Evolutionary conservation across 2,888 invertebrate genomes (phyloP).

Genomic region (Sarcophaga carnaria): DNA sequence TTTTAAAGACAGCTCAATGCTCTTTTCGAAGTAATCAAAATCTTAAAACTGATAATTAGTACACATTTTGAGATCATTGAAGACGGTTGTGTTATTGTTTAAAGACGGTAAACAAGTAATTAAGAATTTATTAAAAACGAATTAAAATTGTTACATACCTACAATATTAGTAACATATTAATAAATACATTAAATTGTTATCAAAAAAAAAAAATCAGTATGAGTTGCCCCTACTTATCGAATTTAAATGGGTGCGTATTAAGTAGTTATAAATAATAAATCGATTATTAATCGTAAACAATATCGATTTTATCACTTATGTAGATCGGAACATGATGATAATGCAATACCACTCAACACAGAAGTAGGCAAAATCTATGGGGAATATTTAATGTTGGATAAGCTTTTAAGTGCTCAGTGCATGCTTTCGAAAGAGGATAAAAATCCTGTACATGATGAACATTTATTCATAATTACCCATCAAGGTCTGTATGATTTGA

Average conservation of each 20-base stretch:
- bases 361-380: slow-evolving; percentile 92
- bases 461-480: slow-evolving; percentile 98
- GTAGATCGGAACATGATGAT: slow-evolving; percentile 76
- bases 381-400: slow-evolving; percentile 95
- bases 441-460: slow-evolving; percentile 94
- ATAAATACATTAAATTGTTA: background rate
- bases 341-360: slow-evolving; percentile 83
- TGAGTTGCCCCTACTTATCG: slow-evolving; percentile 77
- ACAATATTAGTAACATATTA: background rate
- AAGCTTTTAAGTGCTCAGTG: slow-evolving; percentile 91
- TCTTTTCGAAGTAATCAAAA: slow-evolving; percentile 16
- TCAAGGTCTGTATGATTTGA: slow-evolving; percentile 87
- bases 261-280: background rate
- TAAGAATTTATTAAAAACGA: background rate
- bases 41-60: slow-evolving; percentile 40
- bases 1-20: slow-evolving; percentile 23
- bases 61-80: slow-evolving; percentile 36
- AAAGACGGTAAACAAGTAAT: background rate
- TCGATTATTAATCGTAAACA: background rate
- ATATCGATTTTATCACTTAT: slow-evolving; percentile 27
- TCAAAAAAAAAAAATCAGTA: slow-evolving; percentile 50
- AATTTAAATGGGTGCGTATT: slow-evolving; percentile 75
- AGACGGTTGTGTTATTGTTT: slow-evolving; percentile 30
- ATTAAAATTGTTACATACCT: background rate
- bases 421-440: slow-evolving; percentile 89